Percentiles rank a stretch among this genome's conserved stretches.
These are phyloP conservation scores for Labia minor DNA, from an alignment of 2,888 invertebrate species.

Conservation along the genomic window DNA sequence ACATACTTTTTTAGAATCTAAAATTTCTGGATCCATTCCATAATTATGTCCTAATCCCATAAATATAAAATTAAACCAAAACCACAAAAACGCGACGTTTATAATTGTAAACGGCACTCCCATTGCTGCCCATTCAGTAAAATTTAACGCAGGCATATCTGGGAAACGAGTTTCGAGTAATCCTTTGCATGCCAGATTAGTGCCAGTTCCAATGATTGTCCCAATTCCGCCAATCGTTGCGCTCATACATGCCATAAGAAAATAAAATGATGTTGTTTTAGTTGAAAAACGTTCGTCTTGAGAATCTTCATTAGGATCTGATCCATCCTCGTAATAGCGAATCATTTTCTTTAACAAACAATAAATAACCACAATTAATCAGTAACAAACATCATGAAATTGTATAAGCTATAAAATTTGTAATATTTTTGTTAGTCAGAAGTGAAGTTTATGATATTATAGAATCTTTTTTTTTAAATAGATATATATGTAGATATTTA, in stretches of 20 bases:
- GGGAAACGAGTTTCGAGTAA: slow-evolving; percentile 16
- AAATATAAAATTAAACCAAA: neutral
- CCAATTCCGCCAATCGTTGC: slow-evolving; percentile 19
- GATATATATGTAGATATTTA: no score
- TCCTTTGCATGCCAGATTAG: slow-evolving; percentile 16
- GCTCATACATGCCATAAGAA: neutral
- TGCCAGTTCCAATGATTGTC: slow-evolving; percentile 15
- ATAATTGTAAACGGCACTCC: neutral
- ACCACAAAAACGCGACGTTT: neutral
- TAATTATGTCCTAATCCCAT: neutral
- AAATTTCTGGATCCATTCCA: neutral
- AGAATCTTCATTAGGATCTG: neutral
- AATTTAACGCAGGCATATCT: neutral
- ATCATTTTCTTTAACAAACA: neutral
- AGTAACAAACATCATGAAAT: no score
- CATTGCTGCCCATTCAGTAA: neutral
- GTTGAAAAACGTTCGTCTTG: neutral
- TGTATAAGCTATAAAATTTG: no score
- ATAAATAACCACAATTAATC: no score
- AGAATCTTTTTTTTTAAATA: no score
- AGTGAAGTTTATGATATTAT: no score
- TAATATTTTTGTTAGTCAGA: no score
- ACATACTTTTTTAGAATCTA: neutral
- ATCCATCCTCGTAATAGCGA: neutral
- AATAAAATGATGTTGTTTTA: slow-evolving; percentile 15